These are phyloP conservation scores for Schizotus pectinicornis DNA, from an alignment of 2,888 invertebrate genomes.

Conservation along the genomic window DNA sequence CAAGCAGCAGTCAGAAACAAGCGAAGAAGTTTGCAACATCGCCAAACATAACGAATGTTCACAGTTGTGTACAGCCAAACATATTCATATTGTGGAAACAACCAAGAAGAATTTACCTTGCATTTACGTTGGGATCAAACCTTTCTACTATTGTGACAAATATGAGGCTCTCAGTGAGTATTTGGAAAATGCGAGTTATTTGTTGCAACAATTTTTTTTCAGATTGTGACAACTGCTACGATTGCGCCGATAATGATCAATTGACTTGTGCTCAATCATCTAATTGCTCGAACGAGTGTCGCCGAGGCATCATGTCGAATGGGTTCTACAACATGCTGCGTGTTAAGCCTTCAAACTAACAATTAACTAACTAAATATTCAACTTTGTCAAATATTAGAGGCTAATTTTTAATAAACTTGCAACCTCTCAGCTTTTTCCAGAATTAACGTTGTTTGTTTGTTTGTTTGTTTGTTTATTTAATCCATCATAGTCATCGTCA, in stretches of 20 bases:
- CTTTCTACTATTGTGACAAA: conserved; percentile 12
- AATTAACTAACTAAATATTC: too few relatives aligned
- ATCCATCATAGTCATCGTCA: too few relatives aligned
- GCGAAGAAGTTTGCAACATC: conserved; percentile 6
- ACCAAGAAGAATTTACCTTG: conserved; percentile 1
- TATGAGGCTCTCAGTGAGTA: conserved; percentile 14
- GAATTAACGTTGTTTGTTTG: too few relatives aligned
- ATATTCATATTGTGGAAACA: conserved; percentile 17
- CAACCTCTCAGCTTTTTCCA: too few relatives aligned
- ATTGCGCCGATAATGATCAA: not conserved
- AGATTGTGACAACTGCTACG: conserved; percentile 21
- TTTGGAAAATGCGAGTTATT: not conserved
- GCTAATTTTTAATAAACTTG: too few relatives aligned
- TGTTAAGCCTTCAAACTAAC: too few relatives aligned
- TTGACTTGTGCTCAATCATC: not conserved
- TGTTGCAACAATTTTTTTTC: not conserved
- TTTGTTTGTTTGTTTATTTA: too few relatives aligned
- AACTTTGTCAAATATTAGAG: too few relatives aligned
- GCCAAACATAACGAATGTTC: conserved; percentile 23
- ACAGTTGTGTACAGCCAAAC: conserved; percentile 8
- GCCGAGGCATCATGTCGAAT: too few relatives aligned
- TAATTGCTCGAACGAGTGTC: conserved; percentile 2
- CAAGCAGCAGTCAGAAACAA: not conserved
- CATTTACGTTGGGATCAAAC: not conserved
- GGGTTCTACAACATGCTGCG: too few relatives aligned